These are phyloP conservation scores for Virgularia gustaviana DNA, from an alignment of 92 coral and sea anemone species.

Conservation along the genomic window DNA sequence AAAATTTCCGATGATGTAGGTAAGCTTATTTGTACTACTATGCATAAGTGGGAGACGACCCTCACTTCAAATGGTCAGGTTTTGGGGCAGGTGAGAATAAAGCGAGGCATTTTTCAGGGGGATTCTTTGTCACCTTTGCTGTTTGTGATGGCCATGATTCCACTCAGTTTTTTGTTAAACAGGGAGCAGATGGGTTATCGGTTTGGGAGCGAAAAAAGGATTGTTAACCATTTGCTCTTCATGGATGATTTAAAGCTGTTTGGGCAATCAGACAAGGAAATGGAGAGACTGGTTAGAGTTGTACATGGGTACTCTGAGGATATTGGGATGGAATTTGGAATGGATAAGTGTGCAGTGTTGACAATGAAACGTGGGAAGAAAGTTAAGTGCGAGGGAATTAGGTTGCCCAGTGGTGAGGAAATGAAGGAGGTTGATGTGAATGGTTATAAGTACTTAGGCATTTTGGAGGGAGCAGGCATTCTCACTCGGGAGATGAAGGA, in stretches of 20 bases:
- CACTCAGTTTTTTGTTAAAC: not conserved
- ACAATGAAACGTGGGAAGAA: slow-evolving; percentile 38
- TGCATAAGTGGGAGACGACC: not conserved
- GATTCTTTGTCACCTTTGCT: slow-evolving; percentile 24
- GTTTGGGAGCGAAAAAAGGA: not conserved
- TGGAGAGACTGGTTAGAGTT: slow-evolving; percentile 38
- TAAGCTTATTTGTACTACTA: not conserved
- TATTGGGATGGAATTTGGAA: slow-evolving; percentile 44
- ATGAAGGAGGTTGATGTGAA: slow-evolving; percentile 17
- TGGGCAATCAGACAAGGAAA: slow-evolving; percentile 39
- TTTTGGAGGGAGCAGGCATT: slow-evolving; percentile 9
- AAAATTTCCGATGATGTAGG: not conserved
- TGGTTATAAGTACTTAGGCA: slow-evolving; percentile 45
- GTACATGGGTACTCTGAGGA: slow-evolving; percentile 43
- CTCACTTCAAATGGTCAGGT: not conserved
- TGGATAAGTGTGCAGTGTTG: slow-evolving; percentile 43
- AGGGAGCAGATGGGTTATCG: slow-evolving; percentile 9
- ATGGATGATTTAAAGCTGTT: slow-evolving; percentile 54
- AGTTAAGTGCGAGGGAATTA: slow-evolving; percentile 28
- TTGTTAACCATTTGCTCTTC: slow-evolving; percentile 38
- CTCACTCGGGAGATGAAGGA: not conserved
- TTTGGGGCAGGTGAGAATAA: not conserved
- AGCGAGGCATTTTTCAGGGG: slow-evolving; percentile 7
- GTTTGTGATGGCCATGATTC: slow-evolving; percentile 9
- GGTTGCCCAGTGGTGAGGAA: slow-evolving; percentile 25